A percentile compares a stretch with the other conserved stretches of the same genome.
phyloP scores from a whole-genome alignment of 2,888 invertebrate genomes.

The Machimus rusticus region DNA sequence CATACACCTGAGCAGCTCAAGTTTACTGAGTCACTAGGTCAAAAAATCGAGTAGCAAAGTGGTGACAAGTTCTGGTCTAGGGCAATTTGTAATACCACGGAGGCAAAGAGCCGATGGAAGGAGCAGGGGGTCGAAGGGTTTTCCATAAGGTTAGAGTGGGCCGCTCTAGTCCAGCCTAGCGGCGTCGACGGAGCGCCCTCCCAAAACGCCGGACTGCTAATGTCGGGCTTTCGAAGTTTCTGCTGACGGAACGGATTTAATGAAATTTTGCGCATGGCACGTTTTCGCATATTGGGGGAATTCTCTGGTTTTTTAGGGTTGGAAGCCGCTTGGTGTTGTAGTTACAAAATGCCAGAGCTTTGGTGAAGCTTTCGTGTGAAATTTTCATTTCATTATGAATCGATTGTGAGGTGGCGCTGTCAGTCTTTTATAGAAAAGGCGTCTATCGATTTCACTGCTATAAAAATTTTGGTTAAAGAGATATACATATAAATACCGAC shows the following conservation, averaged over 20 bases:
- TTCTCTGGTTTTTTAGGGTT: not conserved
- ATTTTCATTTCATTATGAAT: slow-evolving; percentile 37
- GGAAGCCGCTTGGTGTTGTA: not conserved
- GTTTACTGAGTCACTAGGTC: slow-evolving; percentile 45
- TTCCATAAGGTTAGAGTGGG: not conserved
- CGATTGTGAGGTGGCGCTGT: slow-evolving; percentile 40
- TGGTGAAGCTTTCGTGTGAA: not conserved
- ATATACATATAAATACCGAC: not conserved
- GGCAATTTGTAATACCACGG: not conserved
- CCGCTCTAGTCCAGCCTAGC: not conserved
- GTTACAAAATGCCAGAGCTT: not conserved
- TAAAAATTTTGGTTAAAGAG: not conserved
- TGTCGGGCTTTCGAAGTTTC: not conserved
- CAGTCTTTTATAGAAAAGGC: slow-evolving; percentile 1
- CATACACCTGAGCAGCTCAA: slow-evolving; percentile 10
- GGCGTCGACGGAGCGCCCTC: no score
- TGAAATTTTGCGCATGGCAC: slow-evolving; percentile 48
- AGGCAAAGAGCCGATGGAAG: not conserved
- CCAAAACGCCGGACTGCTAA: not conserved
- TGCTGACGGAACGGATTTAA: slow-evolving; percentile 18
- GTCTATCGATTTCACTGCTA: slow-evolving; percentile 35
- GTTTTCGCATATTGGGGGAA: not conserved
- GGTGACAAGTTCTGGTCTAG: slow-evolving; percentile 19
- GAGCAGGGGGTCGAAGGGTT: not conserved
- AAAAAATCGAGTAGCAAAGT: slow-evolving; percentile 33